These are phyloP conservation scores for Ariolimax columbianus DNA, from an alignment of 2,888 invertebrate species.

Conservation along the genomic window DNA sequence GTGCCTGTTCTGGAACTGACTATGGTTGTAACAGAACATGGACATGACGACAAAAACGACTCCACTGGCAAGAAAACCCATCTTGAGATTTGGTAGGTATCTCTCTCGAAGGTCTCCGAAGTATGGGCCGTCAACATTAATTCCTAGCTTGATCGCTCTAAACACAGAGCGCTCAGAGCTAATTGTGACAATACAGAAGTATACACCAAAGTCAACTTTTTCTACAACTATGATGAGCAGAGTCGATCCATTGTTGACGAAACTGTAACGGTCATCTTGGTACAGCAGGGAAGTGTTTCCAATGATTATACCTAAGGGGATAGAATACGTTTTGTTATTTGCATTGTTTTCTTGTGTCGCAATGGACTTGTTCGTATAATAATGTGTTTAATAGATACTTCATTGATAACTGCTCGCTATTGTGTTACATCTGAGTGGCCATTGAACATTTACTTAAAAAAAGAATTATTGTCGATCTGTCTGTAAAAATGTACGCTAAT, in stretches of 20 bases:
- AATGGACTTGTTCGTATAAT: too few relatives aligned
- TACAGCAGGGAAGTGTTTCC: neutral
- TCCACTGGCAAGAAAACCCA: slow-evolving; percentile 25
- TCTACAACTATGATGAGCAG: slow-evolving; percentile 27
- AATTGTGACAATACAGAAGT: slow-evolving; percentile 28
- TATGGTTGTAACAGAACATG: slow-evolving; percentile 38
- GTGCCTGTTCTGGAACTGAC: slow-evolving; percentile 19
- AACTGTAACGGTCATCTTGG: slow-evolving; percentile 21
- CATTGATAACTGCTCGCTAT: too few relatives aligned
- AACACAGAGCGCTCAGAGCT: neutral
- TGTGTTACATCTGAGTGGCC: too few relatives aligned
- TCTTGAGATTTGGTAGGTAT: slow-evolving; percentile 21
- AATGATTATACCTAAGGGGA: neutral
- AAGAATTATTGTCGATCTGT: too few relatives aligned
- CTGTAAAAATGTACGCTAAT: too few relatives aligned
- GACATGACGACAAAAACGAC: slow-evolving; percentile 32
- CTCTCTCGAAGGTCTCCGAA: slow-evolving; percentile 38
- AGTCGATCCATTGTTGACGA: slow-evolving; percentile 27
- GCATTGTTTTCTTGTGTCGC: too few relatives aligned
- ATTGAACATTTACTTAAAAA: too few relatives aligned
- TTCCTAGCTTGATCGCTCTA: neutral
- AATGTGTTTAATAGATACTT: too few relatives aligned
- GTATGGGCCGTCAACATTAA: slow-evolving; percentile 37
- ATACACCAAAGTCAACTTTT: slow-evolving; percentile 29
- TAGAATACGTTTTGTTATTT: neutral